Percentiles rank a stretch among this genome's conserved stretches.
Evolutionary conservation across 1,140 invertebrate species (phyloP).

Genomic region (Zaprionus ornatus): DNA sequence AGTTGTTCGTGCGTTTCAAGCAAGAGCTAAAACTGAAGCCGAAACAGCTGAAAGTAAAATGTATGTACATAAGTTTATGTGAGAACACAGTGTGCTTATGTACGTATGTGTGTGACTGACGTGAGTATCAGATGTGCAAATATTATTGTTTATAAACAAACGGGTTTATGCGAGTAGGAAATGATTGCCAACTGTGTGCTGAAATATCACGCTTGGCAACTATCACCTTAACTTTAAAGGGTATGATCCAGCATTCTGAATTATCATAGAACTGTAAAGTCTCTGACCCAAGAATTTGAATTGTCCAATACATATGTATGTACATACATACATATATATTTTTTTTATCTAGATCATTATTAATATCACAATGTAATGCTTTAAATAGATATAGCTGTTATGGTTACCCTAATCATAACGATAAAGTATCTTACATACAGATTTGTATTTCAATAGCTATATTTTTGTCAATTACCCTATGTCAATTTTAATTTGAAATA

Average conservation of each 20-base stretch:
- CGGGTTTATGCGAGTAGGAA: slow-evolving; percentile 39
- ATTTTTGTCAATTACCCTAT: background rate
- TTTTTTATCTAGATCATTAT: background rate
- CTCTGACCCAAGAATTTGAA: background rate
- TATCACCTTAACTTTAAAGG: background rate
- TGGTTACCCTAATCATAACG: too few relatives aligned
- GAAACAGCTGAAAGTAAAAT: slow-evolving; percentile 3
- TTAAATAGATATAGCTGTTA: too few relatives aligned
- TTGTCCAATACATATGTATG: background rate
- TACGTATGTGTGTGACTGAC: background rate
- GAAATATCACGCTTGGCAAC: slow-evolving; percentile 26
- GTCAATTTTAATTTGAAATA: background rate
- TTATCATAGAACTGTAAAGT: background rate
- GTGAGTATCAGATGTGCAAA: slow-evolving; percentile 27
- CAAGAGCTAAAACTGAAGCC: background rate
- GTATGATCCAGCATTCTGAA: background rate
- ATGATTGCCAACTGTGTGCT: slow-evolving; percentile 26
- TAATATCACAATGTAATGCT: background rate
- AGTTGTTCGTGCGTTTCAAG: background rate
- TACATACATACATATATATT: background rate
- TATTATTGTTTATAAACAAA: slow-evolving; percentile 51
- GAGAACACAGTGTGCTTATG: background rate
- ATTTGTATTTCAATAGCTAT: background rate
- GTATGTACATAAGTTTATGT: background rate
- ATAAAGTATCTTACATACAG: background rate